phyloP scores from a whole-genome alignment of 2,888 invertebrate species.

The Fabriciana adippe region DNA sequence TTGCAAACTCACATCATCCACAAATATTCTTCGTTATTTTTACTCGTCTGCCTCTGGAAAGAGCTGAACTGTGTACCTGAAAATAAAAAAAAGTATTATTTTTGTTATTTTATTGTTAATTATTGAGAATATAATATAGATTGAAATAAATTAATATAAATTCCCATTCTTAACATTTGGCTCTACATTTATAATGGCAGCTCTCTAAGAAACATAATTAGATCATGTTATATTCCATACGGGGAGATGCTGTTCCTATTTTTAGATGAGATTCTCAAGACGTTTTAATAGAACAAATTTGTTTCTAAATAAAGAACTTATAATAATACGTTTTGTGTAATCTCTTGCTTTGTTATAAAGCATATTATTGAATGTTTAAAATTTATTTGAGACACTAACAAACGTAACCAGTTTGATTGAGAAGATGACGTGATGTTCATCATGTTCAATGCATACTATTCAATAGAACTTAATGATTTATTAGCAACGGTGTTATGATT shows the following conservation, averaged over 20 bases:
- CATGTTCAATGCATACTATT: background rate
- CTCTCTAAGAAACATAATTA: no score
- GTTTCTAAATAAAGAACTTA: background rate
- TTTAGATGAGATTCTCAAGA: no score
- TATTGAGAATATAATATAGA: no score
- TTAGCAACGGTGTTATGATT: background rate
- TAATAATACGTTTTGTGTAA: background rate
- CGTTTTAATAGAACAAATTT: no score
- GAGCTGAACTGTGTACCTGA: conserved; percentile 59
- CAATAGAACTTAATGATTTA: background rate
- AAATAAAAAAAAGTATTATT: conserved; percentile 35
- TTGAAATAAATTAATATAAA: no score
- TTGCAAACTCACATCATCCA: conserved; percentile 75
- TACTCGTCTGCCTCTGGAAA: conserved; percentile 63
- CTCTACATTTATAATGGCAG: no score
- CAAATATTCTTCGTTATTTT: conserved; percentile 70
- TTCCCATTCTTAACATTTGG: no score
- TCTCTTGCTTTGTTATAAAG: conserved; percentile 10
- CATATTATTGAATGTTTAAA: background rate
- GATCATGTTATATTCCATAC: no score
- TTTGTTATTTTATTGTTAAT: background rate
- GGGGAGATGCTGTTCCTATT: no score
- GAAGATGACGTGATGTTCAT: conserved; percentile 16
- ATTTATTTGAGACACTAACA: conserved; percentile 6
- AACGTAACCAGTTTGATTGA: conserved; percentile 1